Evolutionary conservation across 2,113 vertebrate species (phyloP).

Genomic region (Garra rufa): DNA sequence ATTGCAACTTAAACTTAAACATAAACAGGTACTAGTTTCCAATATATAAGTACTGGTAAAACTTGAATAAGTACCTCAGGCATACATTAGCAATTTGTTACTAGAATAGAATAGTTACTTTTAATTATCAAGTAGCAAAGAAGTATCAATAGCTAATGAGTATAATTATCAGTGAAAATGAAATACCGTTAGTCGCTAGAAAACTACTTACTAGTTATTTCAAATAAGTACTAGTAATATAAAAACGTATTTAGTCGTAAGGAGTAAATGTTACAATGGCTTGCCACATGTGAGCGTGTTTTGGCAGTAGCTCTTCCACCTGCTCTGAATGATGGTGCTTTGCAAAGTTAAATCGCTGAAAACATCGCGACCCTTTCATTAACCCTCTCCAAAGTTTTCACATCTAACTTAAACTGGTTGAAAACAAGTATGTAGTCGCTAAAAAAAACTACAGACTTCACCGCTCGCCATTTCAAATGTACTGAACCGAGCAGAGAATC

Average conservation of each 20-base stretch:
- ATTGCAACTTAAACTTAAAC: no score
- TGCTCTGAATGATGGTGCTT: conserved; percentile 31
- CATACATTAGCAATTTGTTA: background rate
- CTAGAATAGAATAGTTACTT: background rate
- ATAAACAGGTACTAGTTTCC: background rate
- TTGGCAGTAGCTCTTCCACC: conserved; percentile 27
- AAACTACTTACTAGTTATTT: background rate
- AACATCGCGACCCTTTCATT: background rate
- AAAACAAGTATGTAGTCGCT: background rate
- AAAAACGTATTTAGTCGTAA: background rate
- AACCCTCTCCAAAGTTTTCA: background rate
- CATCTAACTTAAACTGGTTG: background rate
- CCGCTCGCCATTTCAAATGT: background rate
- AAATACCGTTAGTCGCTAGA: background rate
- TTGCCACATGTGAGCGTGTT: conserved; percentile 24
- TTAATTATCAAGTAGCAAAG: background rate
- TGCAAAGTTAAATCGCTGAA: conserved; percentile 3
- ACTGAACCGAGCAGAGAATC: background rate
- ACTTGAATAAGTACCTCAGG: background rate
- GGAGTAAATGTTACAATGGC: background rate
- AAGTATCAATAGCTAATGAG: background rate
- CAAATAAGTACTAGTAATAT: background rate
- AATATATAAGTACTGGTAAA: background rate
- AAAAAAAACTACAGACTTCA: background rate
- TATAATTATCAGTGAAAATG: background rate